phyloP scores from a whole-genome alignment of 1,140 invertebrate species.

The Habropoda laboriosa region DNA sequence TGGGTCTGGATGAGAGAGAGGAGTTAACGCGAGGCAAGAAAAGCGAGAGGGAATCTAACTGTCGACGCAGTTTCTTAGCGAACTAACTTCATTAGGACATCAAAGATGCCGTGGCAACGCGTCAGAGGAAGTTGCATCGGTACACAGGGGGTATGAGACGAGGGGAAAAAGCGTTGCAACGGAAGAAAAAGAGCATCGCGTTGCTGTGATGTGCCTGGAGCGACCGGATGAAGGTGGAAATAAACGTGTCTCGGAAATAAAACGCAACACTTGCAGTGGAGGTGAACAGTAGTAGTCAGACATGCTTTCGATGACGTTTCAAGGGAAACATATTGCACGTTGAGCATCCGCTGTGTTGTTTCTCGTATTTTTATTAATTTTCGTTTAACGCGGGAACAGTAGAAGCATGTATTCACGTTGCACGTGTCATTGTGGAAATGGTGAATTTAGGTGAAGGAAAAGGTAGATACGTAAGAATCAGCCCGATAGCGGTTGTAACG shows the following conservation, averaged over 20 bases:
- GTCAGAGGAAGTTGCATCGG: constrained; percentile 9
- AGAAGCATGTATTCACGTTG: too few species aligned
- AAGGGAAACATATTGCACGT: too few species aligned
- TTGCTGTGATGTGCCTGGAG: background rate
- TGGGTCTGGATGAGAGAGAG: too few species aligned
- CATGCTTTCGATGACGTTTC: background rate
- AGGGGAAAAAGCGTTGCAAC: background rate
- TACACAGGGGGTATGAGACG: background rate
- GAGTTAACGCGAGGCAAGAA: constrained; percentile 1
- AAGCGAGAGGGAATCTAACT: background rate
- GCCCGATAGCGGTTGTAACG: too few species aligned
- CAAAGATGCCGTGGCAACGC: constrained; percentile 58
- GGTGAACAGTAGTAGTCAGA: background rate
- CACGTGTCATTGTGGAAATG: too few species aligned
- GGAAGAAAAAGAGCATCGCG: background rate
- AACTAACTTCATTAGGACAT: constrained; percentile 68
- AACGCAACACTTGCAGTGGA: background rate
- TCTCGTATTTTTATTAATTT: too few species aligned
- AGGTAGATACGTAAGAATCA: background rate
- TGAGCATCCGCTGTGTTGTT: too few species aligned
- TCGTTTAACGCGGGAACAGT: too few species aligned
- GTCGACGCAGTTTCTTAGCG: constrained; percentile 62
- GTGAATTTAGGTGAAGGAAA: too few species aligned
- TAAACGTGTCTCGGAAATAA: constrained; percentile 12
- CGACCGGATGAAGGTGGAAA: background rate